A percentile compares a stretch with the other conserved stretches of the same genome.
Conservation (phyloP, 2,113 vertebrate species). For the Pelobates fuscus region DNA sequence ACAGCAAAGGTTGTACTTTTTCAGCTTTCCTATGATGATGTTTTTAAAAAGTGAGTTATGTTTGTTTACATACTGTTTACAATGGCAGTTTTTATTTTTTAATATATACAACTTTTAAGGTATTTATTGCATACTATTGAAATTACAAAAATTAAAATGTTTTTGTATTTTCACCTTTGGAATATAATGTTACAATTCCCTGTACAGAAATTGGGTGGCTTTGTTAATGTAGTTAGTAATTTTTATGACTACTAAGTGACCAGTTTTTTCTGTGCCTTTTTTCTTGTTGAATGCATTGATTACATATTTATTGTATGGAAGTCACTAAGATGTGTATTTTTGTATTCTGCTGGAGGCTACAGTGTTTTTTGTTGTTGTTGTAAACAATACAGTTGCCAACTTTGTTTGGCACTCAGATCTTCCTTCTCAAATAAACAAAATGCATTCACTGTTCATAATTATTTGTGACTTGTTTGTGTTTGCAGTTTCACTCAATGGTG, state of each 20-base stretch:
- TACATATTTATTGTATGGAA: constrained; percentile 95
- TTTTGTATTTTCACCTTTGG: constrained; percentile 98
- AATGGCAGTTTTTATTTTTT: constrained; percentile 92
- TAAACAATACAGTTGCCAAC: constrained; percentile 81
- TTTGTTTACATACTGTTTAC: constrained; percentile 99
- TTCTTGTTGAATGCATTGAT: constrained; percentile 90
- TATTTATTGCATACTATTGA: constrained; percentile 99
- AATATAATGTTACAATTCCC: constrained; percentile 97
- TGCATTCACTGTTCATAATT: constrained; percentile 72
- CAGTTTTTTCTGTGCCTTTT: constrained; percentile 98
- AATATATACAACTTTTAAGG: constrained; percentile 82
- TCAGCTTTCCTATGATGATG: constrained; percentile 71
- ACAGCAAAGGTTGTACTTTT: constrained; percentile 67
- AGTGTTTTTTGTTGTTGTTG: constrained; percentile 79
- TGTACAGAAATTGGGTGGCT: constrained; percentile 93
- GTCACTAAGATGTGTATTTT: constrained; percentile 98
- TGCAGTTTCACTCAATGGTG: no score
- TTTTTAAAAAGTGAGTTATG: constrained; percentile 84
- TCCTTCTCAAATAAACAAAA: constrained; percentile 95
- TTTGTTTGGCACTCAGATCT: constrained; percentile 81
- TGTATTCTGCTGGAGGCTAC: constrained; percentile 92
- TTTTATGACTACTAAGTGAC: constrained; percentile 99
- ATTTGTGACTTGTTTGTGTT: constrained; percentile 50
- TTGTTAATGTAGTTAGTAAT: constrained; percentile 94
- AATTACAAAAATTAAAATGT: constrained; percentile 73